These are phyloP conservation scores for Momotus momota DNA, from an alignment of 2,797 vertebrate species.

Conservation along the genomic window DNA sequence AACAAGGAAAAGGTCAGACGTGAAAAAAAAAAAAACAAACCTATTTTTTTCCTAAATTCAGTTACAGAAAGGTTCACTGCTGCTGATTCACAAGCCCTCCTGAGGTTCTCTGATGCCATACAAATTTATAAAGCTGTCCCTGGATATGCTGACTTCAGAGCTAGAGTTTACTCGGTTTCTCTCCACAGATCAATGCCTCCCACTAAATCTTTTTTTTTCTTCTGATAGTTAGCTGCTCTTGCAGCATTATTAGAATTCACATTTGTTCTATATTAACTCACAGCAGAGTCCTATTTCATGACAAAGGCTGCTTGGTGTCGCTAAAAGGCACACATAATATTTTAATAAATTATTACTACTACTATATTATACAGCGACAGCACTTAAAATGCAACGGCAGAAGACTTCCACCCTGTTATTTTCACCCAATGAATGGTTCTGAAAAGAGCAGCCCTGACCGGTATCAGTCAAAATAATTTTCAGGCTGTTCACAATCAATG, in stretches of 20 bases:
- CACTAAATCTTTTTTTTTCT: background rate
- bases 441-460: background rate
- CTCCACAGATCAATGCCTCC: background rate
- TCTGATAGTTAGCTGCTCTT: background rate
- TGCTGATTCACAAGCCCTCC: background rate
- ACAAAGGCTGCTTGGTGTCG: background rate
- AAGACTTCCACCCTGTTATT: background rate
- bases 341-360: background rate
- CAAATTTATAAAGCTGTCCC: background rate
- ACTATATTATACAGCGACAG: background rate
- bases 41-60: background rate
- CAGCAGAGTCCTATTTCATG: background rate
- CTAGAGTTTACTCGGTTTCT: background rate
- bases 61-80: background rate
- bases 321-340: background rate
- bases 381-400: background rate
- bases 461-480: background rate
- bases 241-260: background rate
- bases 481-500: background rate
- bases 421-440: background rate
- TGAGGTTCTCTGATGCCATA: background rate
- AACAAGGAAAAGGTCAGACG: background rate
- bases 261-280: background rate
- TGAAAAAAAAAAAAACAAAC: background rate
- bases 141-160: background rate